Conservation (phyloP, 2,888 invertebrate species). For the Polyommatus icarus region DNA sequence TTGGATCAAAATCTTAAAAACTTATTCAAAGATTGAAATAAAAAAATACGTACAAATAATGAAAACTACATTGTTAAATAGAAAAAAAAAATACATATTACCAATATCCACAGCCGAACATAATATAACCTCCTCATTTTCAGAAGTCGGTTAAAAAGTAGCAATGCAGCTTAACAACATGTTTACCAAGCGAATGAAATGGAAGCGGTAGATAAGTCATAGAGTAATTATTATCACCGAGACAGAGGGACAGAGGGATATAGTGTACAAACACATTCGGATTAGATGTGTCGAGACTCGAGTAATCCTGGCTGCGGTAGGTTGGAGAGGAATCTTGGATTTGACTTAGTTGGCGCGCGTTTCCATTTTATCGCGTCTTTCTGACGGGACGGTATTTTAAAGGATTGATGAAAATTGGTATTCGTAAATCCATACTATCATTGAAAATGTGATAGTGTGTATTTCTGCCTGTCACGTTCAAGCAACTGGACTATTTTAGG, state of each 20-base stretch:
- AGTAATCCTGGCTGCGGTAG: constrained; percentile 72
- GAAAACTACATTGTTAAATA: neutral
- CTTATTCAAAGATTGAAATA: no score
- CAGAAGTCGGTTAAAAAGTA: neutral
- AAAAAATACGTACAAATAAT: no score
- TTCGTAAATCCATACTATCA: no score
- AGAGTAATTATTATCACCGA: neutral
- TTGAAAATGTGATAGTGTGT: no score
- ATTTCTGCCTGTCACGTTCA: no score
- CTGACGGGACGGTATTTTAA: neutral
- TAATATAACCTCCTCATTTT: no score
- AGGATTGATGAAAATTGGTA: neutral
- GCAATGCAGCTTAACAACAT: neutral
- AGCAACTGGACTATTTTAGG: no score
- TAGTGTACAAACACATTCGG: constrained; percentile 37
- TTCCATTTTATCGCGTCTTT: constrained; percentile 43
- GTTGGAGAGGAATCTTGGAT: constrained; percentile 60
- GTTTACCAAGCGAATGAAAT: neutral
- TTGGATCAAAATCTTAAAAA: no score
- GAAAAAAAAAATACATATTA: neutral
- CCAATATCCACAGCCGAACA: no score
- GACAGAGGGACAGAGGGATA: constrained; percentile 33
- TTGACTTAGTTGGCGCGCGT: constrained; percentile 50
- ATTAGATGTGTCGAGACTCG: constrained; percentile 53
- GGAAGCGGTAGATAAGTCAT: constrained; percentile 9